Evolutionary conservation across 2,113 vertebrate genomes (phyloP).

Genomic region (Numenius arquata): DNA sequence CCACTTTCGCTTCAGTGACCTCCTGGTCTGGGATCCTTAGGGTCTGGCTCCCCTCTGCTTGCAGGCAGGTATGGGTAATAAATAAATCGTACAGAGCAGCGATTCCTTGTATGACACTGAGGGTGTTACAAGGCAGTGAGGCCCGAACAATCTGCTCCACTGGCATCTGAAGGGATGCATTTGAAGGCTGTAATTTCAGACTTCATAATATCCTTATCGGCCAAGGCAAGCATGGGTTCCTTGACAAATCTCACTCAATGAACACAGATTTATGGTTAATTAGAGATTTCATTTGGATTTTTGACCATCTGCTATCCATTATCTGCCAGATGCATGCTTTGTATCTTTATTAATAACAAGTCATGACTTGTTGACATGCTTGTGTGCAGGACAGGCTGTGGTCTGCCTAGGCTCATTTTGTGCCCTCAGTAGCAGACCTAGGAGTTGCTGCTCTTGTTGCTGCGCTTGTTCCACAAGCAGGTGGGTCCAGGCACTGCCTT

Average conservation of each 20-base stretch:
- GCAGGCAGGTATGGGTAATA: background rate
- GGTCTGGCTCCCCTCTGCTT: background rate
- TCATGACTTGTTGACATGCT: too few relatives aligned
- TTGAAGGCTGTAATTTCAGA: background rate
- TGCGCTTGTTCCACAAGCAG: background rate
- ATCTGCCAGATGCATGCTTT: background rate
- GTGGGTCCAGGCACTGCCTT: background rate
- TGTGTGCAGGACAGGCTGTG: background rate
- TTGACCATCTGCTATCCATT: background rate
- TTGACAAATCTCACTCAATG: background rate
- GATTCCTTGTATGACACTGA: background rate
- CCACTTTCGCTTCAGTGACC: background rate
- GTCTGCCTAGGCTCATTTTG: background rate
- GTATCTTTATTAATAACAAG: background rate
- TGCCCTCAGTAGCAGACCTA: background rate
- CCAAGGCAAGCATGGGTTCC: background rate
- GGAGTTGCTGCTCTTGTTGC: background rate
- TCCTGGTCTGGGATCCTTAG: background rate
- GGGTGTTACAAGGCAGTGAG: background rate
- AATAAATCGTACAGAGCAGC: fast-evolving
- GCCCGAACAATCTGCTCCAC: background rate
- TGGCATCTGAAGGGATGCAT: background rate
- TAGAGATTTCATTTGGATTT: background rate
- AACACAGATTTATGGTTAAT: background rate
- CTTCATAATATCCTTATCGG: background rate